Percentiles rank a stretch among this genome's conserved stretches.
phyloP scores from a whole-genome alignment of 2,888 invertebrate species.

The Rambutsinella grinnellia region DNA sequence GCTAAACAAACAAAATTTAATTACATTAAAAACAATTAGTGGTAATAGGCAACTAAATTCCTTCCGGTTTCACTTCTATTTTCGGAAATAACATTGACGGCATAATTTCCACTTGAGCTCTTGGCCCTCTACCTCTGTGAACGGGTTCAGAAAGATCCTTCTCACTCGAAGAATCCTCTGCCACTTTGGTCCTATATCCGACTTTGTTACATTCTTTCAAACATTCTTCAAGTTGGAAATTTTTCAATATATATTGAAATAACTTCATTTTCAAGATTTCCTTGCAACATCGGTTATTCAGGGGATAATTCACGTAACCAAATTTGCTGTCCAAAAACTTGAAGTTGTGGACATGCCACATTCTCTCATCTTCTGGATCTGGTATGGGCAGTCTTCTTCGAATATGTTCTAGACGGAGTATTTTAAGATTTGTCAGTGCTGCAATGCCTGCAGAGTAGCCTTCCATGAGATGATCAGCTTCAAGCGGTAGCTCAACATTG shows the following conservation, averaged over 20 bases:
- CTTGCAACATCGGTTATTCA: slow-evolving; percentile 40
- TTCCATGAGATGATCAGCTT: slow-evolving; percentile 46
- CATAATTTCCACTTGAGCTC: slow-evolving; percentile 34
- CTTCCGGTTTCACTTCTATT: slow-evolving; percentile 22
- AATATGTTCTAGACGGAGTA: slow-evolving; percentile 60
- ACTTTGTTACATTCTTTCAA: slow-evolving; percentile 17
- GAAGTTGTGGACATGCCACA: slow-evolving; percentile 52
- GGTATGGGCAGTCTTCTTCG: slow-evolving; percentile 60
- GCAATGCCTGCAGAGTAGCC: slow-evolving; percentile 50
- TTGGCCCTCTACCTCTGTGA: not conserved
- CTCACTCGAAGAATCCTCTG: slow-evolving; percentile 21
- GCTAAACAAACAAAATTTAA: too few relatives aligned
- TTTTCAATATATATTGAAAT: slow-evolving; percentile 49
- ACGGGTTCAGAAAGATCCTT: slow-evolving; percentile 41
- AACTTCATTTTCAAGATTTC: slow-evolving; percentile 46
- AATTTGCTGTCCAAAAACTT: slow-evolving; percentile 51
- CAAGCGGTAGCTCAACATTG: slow-evolving; percentile 61
- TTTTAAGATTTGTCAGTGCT: slow-evolving; percentile 51
- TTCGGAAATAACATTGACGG: slow-evolving; percentile 47
- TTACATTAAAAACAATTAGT: too few relatives aligned
- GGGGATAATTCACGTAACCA: slow-evolving; percentile 56
- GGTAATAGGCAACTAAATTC: not conserved
- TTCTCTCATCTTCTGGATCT: slow-evolving; percentile 49
- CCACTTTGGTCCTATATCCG: slow-evolving; percentile 5
- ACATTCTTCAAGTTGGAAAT: slow-evolving; percentile 53